These are phyloP conservation scores for Zootermopsis nevadensis DNA, from an alignment of 2,888 invertebrate genomes.

Conservation along the genomic window DNA sequence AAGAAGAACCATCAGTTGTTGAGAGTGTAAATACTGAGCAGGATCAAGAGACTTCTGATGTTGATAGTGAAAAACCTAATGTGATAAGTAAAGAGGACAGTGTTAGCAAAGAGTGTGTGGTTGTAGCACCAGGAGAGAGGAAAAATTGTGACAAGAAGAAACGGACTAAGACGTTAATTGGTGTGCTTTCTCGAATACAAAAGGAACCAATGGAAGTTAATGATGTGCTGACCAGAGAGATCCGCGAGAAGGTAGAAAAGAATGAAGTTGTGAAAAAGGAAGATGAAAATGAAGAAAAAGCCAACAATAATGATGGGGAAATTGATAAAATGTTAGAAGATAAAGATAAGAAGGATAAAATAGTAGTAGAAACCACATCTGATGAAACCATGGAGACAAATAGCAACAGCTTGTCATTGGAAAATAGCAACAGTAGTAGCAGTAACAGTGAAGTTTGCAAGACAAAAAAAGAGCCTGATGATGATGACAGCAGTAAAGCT, in stretches of 20 bases:
- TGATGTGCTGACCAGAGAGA: constrained; percentile 61
- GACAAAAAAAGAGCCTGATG: constrained; percentile 53
- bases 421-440: constrained; percentile 35
- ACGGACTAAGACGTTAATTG: constrained; percentile 69
- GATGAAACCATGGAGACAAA: constrained; percentile 28
- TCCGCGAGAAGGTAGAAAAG: constrained; percentile 59
- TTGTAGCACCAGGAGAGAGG: constrained; percentile 45
- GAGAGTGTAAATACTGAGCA: constrained; percentile 51
- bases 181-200: constrained; percentile 72
- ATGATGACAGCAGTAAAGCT: constrained; percentile 34
- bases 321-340: constrained; percentile 55
- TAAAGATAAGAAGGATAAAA: constrained; percentile 50
- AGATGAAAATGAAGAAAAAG: constrained; percentile 53
- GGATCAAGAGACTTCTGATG: constrained; percentile 48
- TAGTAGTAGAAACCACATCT: constrained; percentile 46
- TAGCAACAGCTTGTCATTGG: constrained; percentile 33
- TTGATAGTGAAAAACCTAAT: constrained; percentile 50
- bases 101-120: constrained; percentile 37
- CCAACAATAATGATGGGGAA: constrained; percentile 51
- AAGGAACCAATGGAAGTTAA: constrained; percentile 68
- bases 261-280: constrained; percentile 55
- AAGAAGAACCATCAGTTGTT: constrained; percentile 44
- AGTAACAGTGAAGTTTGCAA: constrained; percentile 36
- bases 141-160: constrained; percentile 59
- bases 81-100: constrained; percentile 48